phyloP scores from a whole-genome alignment of 2,113 vertebrate genomes.

The Neogale vison region DNA sequence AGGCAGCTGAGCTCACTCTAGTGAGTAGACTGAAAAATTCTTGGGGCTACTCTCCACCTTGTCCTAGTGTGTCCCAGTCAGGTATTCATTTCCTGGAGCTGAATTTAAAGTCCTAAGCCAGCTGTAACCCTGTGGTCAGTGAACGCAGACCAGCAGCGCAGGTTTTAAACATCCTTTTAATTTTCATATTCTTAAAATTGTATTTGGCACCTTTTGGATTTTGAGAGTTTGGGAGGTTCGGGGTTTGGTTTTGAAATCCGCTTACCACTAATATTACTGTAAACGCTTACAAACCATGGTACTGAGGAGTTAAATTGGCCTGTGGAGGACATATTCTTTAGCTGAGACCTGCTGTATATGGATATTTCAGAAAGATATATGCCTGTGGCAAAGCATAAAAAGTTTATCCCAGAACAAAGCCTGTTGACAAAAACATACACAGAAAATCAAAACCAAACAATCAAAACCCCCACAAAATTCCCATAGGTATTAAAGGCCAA shows the following conservation, averaged over 20 bases:
- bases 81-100: background rate
- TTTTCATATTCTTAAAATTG: background rate
- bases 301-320: background rate
- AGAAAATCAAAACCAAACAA: background rate
- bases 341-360: background rate
- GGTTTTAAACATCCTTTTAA: background rate
- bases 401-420: background rate
- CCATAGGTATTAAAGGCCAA: background rate
- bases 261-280: background rate
- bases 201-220: background rate
- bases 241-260: background rate
- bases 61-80: background rate
- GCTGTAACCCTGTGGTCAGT: background rate
- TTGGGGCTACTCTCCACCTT: accelerated
- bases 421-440: background rate
- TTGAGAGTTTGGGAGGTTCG: background rate
- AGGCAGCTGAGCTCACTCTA: background rate
- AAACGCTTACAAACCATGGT: background rate
- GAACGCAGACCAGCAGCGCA: background rate
- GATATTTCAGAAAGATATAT: background rate
- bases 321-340: background rate
- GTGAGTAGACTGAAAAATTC: background rate
- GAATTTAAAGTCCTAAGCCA: background rate
- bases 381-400: background rate
- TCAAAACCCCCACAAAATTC: background rate